Conservation (phyloP, 2,797 vertebrate genomes). For the Champsocephalus esox region DNA sequence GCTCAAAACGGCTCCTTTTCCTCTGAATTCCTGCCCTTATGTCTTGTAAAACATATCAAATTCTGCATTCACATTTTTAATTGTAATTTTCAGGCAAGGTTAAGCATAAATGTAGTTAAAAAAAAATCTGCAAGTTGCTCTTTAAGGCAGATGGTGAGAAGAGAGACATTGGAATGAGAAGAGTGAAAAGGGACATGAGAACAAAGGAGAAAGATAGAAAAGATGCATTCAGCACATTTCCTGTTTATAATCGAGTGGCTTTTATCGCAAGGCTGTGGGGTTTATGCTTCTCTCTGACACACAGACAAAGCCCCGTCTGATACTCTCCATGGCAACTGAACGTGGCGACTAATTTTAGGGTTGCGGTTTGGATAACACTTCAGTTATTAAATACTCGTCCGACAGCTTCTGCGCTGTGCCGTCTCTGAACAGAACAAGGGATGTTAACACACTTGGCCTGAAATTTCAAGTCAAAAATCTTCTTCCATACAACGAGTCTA, state of each 20-base stretch:
- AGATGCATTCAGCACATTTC: slow-evolving; percentile 65
- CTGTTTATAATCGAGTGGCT: slow-evolving; percentile 66
- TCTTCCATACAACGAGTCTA: neutral
- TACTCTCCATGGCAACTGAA: slow-evolving; percentile 77
- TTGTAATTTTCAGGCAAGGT: too few species aligned
- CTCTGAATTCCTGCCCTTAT: too few species aligned
- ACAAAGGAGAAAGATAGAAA: slow-evolving; percentile 57
- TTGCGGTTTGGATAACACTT: slow-evolving; percentile 66
- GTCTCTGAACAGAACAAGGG: slow-evolving; percentile 34
- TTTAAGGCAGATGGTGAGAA: slow-evolving; percentile 35
- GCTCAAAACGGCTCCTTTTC: too few species aligned
- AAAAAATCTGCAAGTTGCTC: too few species aligned
- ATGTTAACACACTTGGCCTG: slow-evolving; percentile 40
- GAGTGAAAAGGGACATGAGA: slow-evolving; percentile 47
- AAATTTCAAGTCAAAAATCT: slow-evolving; percentile 18
- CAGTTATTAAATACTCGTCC: slow-evolving; percentile 68
- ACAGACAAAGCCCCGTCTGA: slow-evolving; percentile 66
- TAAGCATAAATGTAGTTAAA: too few species aligned
- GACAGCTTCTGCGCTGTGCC: slow-evolving; percentile 50
- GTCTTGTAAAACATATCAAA: too few species aligned
- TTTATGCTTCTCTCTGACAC: slow-evolving; percentile 71
- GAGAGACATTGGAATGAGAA: slow-evolving; percentile 45
- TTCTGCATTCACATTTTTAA: too few species aligned
- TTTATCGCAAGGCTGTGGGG: slow-evolving; percentile 65
- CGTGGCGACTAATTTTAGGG: slow-evolving; percentile 70